Percentiles rank a stretch among this genome's conserved stretches.
These are phyloP conservation scores for Ditylenchus dipsaci DNA, from an alignment of 1,140 invertebrate species.

Conservation along the genomic window DNA sequence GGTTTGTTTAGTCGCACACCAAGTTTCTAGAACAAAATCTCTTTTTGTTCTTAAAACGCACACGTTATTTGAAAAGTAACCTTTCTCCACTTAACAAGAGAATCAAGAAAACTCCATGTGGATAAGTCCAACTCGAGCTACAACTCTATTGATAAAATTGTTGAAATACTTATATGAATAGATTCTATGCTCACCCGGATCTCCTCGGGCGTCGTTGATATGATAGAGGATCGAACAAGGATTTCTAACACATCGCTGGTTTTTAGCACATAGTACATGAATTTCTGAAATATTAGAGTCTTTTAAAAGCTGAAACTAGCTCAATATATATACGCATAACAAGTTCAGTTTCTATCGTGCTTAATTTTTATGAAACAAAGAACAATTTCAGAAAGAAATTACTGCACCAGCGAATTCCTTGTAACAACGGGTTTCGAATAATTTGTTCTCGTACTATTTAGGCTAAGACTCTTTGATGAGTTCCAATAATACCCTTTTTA, in stretches of 20 bases:
- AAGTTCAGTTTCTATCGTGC: background rate
- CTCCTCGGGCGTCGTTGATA: conserved; percentile 92
- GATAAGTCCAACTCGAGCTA: conserved; percentile 91
- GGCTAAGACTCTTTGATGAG: no score
- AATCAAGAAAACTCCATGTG: conserved; percentile 99
- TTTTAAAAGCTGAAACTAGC: background rate
- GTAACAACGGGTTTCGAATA: no score
- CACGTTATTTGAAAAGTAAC: no score
- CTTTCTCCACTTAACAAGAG: conserved; percentile 82
- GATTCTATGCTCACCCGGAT: conserved; percentile 76
- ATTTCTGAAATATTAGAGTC: conserved; percentile 73
- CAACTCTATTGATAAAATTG: no score
- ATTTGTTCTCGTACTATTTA: no score
- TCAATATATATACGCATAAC: background rate
- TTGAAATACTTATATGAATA: conserved; percentile 12
- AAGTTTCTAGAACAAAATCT: conserved; percentile 67
- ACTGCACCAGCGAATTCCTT: no score
- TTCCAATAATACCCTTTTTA: no score
- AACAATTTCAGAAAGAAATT: no score
- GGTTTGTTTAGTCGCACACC: conserved; percentile 97
- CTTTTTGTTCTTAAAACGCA: no score
- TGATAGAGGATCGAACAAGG: conserved; percentile 91
- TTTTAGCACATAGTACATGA: conserved; percentile 96
- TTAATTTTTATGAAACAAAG: background rate
- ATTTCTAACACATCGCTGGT: conserved; percentile 96